A percentile compares a stretch with the other conserved stretches of the same genome.
Evolutionary conservation across 2,888 invertebrate genomes (phyloP).

Genomic region (Brachylomia viminalis): DNA sequence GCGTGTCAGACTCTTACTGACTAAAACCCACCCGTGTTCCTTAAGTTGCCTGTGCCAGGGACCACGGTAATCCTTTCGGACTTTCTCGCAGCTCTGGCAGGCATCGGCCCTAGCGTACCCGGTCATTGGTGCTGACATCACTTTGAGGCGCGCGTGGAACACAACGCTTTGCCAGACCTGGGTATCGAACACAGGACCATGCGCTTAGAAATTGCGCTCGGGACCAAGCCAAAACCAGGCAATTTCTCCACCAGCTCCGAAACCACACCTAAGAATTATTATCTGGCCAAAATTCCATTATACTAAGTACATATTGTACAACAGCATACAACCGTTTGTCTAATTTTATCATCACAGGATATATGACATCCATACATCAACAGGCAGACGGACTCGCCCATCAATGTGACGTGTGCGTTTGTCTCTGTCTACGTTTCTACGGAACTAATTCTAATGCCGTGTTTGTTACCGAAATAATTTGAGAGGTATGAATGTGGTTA

Average conservation of each 20-base stretch:
- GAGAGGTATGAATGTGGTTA: slow-evolving; percentile 20
- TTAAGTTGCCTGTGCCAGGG: too few species aligned
- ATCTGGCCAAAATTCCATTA: neutral
- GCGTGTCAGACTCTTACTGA: too few species aligned
- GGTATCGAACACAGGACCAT: neutral
- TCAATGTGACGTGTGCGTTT: slow-evolving; percentile 68
- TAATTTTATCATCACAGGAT: slow-evolving; percentile 64
- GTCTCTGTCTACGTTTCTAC: slow-evolving; percentile 63
- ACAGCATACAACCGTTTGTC: slow-evolving; percentile 18
- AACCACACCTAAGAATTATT: neutral
- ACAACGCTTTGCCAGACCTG: neutral
- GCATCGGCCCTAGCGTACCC: too few species aligned
- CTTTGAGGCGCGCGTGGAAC: too few species aligned
- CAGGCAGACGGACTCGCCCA: slow-evolving; percentile 59
- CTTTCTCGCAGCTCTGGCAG: too few species aligned
- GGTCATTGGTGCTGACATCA: too few species aligned
- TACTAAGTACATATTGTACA: slow-evolving; percentile 14
- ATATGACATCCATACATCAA: slow-evolving; percentile 69
- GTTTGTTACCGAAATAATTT: slow-evolving; percentile 56
- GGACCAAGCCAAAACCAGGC: neutral
- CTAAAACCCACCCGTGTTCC: too few species aligned
- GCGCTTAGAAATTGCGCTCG: neutral
- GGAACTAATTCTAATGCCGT: slow-evolving; percentile 60
- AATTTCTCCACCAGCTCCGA: neutral
- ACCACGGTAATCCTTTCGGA: too few species aligned